Evolutionary conservation across 2,888 invertebrate species (phyloP), one percentile per base, ranked within the genome.

Genomic region (Tipula lateralis): DNA sequence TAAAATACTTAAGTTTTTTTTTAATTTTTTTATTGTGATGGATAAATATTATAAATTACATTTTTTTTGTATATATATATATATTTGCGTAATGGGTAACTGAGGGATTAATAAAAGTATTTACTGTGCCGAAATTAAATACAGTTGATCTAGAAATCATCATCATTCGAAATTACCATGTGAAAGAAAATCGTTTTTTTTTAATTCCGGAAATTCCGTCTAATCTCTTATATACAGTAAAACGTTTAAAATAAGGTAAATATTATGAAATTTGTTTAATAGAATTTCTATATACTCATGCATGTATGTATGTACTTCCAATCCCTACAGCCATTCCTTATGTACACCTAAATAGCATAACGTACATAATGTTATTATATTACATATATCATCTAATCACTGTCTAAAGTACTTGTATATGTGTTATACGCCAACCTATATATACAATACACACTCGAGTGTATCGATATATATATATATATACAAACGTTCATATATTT

Each of bases 1-100:
- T 32, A 30, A 82, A 82, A 82, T 30, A 82, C 29, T 82, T 82
- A 82, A 82, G 16, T 82, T 82, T 82, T 82, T 82, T n/a, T 82
- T 80, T 29, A 19, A 29, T 29, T 24, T 80, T 29, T 82, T 82
- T 82, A 32, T 82, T 82, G 16, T 82, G 82, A 32, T 82, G 82
- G 82, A 32, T 82, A 82, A 30, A 82, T 30, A 82, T 29, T 82
- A 82, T 29, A 66, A 66, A 66, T 66, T 66, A 66, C 24, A 66
- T n/a, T 66, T 66, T 19, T 66, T 66, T 50, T 24, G 1, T 24
- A 1, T 24, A 24, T 24, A 3, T 50, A 5, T 50, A 66, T 24
- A 66, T 66, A 66, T n/a, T n/a, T n/a, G n/a, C n/a, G n/a, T 24
- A 66, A 19, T 66, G 66, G 66, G 66, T 66, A 66, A 66, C 66